Conservation (phyloP, 2,113 vertebrate genomes). For the Papio anubis region DNA sequence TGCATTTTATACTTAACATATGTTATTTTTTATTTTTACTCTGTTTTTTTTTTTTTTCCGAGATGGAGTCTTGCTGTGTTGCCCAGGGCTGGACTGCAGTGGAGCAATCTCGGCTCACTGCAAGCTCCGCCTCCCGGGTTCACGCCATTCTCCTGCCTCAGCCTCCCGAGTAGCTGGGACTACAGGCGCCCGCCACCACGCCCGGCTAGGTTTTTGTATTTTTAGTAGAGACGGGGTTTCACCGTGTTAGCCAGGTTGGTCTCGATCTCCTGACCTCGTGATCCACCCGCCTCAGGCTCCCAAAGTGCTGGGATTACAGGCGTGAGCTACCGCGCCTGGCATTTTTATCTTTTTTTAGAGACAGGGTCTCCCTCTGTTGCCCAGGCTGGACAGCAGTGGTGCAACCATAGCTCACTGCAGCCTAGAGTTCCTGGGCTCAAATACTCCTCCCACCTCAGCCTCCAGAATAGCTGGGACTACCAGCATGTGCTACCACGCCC, state of each 20-base stretch:
- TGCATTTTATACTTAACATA: neutral
- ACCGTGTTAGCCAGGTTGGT: too few species aligned
- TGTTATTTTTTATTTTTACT: neutral
- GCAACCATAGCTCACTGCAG: too few species aligned
- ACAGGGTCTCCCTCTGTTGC: too few species aligned
- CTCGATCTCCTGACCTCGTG: too few species aligned
- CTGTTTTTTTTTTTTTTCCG: neutral
- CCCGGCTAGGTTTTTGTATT: neutral
- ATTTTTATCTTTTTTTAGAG: too few species aligned
- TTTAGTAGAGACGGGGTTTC: neutral
- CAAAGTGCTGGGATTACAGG: too few species aligned
- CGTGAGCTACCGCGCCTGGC: accelerated
- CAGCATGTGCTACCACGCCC: too few species aligned
- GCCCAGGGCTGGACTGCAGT: neutral
- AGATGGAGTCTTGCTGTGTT: neutral
- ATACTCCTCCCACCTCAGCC: too few species aligned
- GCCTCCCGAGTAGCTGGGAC: neutral
- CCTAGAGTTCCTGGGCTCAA: too few species aligned
- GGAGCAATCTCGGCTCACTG: accelerated
- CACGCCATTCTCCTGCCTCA: neutral
- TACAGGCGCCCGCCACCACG: neutral
- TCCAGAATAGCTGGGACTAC: too few species aligned
- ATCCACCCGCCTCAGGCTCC: too few species aligned
- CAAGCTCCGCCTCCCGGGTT: neutral
- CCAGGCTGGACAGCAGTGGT: too few species aligned